A percentile compares a stretch with the other conserved stretches of the same genome.
Conservation (phyloP, 2,797 vertebrate species). For the Anguilla anguilla region DNA sequence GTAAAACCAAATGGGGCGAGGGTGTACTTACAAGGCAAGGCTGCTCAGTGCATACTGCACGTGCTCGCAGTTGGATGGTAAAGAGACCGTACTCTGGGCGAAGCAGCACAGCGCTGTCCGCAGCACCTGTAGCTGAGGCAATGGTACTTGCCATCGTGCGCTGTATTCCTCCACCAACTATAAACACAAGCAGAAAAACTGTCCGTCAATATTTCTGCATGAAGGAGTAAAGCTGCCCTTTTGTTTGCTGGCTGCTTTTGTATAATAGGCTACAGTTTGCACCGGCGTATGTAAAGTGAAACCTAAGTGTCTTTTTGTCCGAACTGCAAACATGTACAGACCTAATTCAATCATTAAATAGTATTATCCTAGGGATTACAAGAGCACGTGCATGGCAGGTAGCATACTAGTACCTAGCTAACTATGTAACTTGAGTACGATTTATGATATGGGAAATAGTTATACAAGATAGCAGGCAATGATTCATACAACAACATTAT, state of each 20-base stretch:
- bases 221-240: too few relatives aligned
- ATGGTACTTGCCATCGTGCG: constrained; percentile 85
- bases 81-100: constrained; percentile 78
- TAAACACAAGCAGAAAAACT: background rate
- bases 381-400: too few relatives aligned
- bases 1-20: too few relatives aligned
- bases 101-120: constrained; percentile 87
- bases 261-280: background rate
- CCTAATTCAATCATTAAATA: too few relatives aligned
- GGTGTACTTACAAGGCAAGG: constrained; percentile 91
- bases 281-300: background rate
- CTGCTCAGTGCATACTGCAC: constrained; percentile 90
- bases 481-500: background rate
- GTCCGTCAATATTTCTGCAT: background rate
- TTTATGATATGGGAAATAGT: too few relatives aligned
- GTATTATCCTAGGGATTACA: too few relatives aligned
- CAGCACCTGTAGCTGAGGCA: constrained; percentile 94
- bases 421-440: too few relatives aligned
- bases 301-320: too few relatives aligned
- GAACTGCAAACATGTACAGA: too few relatives aligned
- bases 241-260: background rate
- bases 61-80: constrained; percentile 88
- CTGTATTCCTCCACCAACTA: constrained; percentile 91
- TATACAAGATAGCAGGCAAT: background rate
- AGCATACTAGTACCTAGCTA: too few relatives aligned